Conservation (phyloP, 2,113 vertebrate genomes). For the Rhegmatorhina hoffmannsi region DNA sequence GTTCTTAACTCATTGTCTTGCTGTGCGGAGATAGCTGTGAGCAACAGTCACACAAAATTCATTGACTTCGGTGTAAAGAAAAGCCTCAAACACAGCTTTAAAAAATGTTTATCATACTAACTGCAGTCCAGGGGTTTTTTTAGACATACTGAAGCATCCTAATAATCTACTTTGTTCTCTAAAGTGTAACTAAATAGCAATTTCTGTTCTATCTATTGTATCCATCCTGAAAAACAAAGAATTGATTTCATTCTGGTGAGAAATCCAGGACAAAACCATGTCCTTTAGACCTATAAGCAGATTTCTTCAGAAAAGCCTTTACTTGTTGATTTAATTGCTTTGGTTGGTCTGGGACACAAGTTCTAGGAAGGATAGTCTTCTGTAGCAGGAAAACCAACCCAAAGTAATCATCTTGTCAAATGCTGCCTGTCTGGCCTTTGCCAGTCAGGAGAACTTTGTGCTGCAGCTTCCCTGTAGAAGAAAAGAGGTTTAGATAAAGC, state of each 20-base stretch:
- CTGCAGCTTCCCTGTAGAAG: not conserved
- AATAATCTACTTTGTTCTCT: not conserved
- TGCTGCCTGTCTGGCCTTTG: not conserved
- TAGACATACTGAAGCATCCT: not conserved
- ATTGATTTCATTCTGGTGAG: not conserved
- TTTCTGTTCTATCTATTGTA: not conserved
- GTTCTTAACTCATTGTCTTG: not conserved
- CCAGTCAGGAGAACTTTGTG: not conserved
- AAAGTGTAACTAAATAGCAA: not conserved
- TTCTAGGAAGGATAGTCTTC: not conserved
- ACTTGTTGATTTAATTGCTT: not conserved
- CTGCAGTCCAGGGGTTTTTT: not conserved
- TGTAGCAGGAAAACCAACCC: not conserved
- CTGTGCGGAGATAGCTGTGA: not conserved
- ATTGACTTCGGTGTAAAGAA: not conserved
- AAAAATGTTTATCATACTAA: fast-evolving
- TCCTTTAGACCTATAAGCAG: not conserved
- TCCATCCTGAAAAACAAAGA: not conserved
- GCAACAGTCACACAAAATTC: not conserved
- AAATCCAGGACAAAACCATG: not conserved
- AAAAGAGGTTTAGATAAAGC: not conserved
- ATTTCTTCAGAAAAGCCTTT: not conserved
- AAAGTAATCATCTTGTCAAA: not conserved
- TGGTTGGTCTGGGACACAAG: not conserved
- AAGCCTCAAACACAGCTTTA: not conserved